Conservation (phyloP, 2,113 vertebrate species). For the Talpa occidentalis region DNA sequence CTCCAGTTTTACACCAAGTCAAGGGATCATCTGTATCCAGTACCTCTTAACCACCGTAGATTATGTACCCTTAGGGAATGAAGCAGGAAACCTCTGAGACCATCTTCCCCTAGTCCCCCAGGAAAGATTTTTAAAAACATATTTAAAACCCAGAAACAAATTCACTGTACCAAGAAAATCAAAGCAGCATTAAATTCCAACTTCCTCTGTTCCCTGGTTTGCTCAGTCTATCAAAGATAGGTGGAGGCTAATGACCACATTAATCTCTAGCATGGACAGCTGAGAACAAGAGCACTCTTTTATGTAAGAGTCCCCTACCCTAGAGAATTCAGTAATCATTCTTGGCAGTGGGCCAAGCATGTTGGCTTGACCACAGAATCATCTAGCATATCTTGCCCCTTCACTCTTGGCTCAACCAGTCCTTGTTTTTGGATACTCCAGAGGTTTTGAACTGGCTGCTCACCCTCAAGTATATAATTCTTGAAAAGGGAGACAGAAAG, state of each 20-base stretch:
- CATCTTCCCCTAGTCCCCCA: not conserved
- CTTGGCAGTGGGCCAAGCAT: not conserved
- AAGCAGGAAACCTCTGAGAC: too few relatives aligned
- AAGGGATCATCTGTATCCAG: too few relatives aligned
- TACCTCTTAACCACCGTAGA: too few relatives aligned
- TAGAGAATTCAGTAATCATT: constrained; percentile 12
- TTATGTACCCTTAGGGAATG: too few relatives aligned
- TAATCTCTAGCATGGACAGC: not conserved
- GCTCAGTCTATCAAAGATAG: not conserved
- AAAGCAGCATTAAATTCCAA: not conserved
- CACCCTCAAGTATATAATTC: constrained; percentile 19
- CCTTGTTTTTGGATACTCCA: constrained; percentile 60
- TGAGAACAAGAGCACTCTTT: not conserved
- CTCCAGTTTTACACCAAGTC: too few relatives aligned
- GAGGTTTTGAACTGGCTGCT: constrained; percentile 56
- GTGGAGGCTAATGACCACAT: not conserved
- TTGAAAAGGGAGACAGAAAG: constrained; percentile 56
- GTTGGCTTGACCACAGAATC: constrained; percentile 42
- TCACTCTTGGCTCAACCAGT: constrained; percentile 58
- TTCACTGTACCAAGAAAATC: not conserved
- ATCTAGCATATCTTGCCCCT: constrained; percentile 26
- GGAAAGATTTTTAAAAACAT: constrained; percentile 1
- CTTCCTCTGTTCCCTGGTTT: not conserved
- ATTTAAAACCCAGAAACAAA: not conserved
- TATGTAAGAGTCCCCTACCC: not conserved